phyloP scores from a whole-genome alignment of 2,113 vertebrate species.

The Apus apus region DNA sequence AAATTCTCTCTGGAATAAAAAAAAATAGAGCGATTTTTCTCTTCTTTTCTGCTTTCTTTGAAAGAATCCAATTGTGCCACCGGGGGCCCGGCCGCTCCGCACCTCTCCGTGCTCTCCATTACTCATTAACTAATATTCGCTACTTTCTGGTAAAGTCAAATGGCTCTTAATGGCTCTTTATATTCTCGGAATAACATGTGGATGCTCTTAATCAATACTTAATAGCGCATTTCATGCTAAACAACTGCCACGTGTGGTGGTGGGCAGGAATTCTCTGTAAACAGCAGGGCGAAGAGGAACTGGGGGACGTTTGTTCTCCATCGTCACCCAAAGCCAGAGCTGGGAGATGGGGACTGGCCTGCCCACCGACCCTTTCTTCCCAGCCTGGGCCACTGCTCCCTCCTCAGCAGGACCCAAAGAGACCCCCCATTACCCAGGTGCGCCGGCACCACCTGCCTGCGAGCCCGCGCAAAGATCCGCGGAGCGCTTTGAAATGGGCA shows the following conservation, averaged over 20 bases:
- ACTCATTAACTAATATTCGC: slow-evolving; percentile 49
- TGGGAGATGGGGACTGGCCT: background rate
- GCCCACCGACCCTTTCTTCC: background rate
- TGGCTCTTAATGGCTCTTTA: slow-evolving; percentile 46
- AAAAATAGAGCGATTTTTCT: slow-evolving; percentile 25
- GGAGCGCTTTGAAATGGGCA: background rate
- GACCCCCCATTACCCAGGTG: background rate
- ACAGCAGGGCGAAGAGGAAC: background rate
- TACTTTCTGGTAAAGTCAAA: slow-evolving; percentile 62
- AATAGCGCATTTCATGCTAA: slow-evolving; percentile 19
- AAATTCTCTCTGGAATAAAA: slow-evolving; percentile 49
- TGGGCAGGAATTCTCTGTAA: background rate
- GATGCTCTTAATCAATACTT: slow-evolving; percentile 61
- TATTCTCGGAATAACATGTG: slow-evolving; percentile 48
- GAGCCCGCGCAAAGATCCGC: background rate
- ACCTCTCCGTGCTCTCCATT: background rate
- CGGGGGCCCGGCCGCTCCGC: background rate
- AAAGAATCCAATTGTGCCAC: background rate
- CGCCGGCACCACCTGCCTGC: background rate
- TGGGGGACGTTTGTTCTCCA: background rate
- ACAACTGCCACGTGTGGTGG: background rate
- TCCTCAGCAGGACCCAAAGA: background rate
- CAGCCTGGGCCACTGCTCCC: background rate
- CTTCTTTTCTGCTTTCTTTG: slow-evolving; percentile 18
- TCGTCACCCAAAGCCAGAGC: background rate